These are phyloP conservation scores for Octomys mimax DNA, from an alignment of 2,797 vertebrate species.

Conservation along the genomic window DNA sequence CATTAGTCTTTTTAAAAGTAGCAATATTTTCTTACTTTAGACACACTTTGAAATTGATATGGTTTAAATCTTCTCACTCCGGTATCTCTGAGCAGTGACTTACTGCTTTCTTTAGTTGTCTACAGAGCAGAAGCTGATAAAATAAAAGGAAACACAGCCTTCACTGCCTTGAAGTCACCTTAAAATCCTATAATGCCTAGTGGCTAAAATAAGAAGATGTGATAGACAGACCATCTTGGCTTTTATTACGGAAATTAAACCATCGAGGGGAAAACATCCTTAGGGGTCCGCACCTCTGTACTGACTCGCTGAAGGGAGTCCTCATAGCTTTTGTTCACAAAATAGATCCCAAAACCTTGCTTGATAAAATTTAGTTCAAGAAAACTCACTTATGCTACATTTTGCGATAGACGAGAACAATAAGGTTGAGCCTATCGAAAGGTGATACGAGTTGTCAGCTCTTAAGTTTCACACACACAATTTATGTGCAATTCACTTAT, in stretches of 20 bases:
- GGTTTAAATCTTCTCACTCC: slow-evolving; percentile 56
- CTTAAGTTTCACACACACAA: not conserved
- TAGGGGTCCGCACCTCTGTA: not conserved
- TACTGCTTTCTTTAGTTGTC: not conserved
- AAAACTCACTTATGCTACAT: not conserved
- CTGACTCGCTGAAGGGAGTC: not conserved
- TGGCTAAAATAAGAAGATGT: not conserved
- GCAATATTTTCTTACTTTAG: slow-evolving; percentile 54
- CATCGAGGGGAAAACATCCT: not conserved
- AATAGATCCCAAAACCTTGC: not conserved
- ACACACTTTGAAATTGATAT: slow-evolving; percentile 59
- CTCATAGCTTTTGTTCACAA: not conserved
- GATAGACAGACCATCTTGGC: not conserved
- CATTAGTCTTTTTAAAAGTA: slow-evolving; percentile 66
- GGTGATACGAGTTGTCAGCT: not conserved
- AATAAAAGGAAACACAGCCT: slow-evolving; percentile 32
- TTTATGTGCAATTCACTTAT: not conserved
- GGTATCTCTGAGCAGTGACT: slow-evolving; percentile 1
- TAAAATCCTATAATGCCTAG: not conserved
- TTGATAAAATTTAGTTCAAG: not conserved
- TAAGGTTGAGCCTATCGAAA: not conserved
- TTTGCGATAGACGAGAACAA: not conserved
- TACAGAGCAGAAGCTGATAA: not conserved
- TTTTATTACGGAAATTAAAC: not conserved
- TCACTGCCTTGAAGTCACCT: not conserved